A percentile compares a stretch with the other conserved stretches of the same genome.
Conservation (phyloP, 1,140 invertebrate genomes). For the Campoletis sonorensis region DNA sequence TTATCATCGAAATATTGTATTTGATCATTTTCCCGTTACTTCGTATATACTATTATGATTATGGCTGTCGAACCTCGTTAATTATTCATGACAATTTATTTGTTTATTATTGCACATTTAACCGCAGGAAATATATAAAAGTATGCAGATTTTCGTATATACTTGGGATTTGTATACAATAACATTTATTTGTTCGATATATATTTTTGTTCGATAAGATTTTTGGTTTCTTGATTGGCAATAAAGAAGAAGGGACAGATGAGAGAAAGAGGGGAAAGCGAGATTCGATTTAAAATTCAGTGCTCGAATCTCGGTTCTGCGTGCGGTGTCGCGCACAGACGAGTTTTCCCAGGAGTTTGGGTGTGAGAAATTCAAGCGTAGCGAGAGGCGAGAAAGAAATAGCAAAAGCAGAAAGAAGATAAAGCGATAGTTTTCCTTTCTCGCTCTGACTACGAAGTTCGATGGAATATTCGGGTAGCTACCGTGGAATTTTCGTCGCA, state of each 20-base stretch:
- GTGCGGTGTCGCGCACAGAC: slow-evolving; percentile 47
- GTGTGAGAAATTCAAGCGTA: slow-evolving; percentile 5
- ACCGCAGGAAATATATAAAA: no score
- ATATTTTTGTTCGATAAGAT: slow-evolving; percentile 5
- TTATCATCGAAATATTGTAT: no score
- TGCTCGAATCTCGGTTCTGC: slow-evolving; percentile 55
- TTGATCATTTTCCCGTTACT: no score
- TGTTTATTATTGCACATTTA: no score
- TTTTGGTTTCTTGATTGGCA: slow-evolving; percentile 21
- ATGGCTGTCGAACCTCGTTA: no score
- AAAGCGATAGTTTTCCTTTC: neutral
- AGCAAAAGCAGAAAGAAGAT: neutral
- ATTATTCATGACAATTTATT: no score
- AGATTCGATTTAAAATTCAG: slow-evolving; percentile 56
- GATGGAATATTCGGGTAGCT: slow-evolving; percentile 24
- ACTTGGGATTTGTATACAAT: neutral
- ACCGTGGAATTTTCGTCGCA: slow-evolving; percentile 23
- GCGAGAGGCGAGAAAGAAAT: slow-evolving; percentile 6
- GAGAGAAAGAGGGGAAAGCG: slow-evolving; percentile 33
- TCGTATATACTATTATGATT: no score
- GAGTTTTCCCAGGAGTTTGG: slow-evolving; percentile 16
- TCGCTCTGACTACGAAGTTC: slow-evolving; percentile 3
- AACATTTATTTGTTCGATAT: slow-evolving; percentile 1
- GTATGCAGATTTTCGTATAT: neutral
- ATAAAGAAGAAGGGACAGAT: slow-evolving; percentile 7